These are phyloP conservation scores for Ariopsis seemanni DNA, from an alignment of 2,113 vertebrate genomes.

Conservation along the genomic window DNA sequence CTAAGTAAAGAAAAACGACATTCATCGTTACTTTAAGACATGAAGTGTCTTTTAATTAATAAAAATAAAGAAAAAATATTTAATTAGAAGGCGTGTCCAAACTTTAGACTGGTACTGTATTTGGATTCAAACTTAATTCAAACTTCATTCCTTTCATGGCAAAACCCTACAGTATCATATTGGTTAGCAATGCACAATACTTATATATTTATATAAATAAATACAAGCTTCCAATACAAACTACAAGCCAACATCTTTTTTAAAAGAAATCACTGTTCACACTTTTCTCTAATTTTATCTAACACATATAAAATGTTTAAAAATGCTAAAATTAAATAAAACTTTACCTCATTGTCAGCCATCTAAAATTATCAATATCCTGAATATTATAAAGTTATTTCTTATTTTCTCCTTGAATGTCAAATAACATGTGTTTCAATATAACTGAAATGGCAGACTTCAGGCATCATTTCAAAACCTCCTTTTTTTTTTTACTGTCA, in stretches of 20 bases:
- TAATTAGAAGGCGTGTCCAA: too few species aligned
- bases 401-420: constrained; percentile 8
- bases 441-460: constrained; percentile 21
- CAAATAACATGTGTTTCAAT: constrained; percentile 17
- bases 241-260: background rate
- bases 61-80: too few species aligned
- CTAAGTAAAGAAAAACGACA: too few species aligned
- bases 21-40: too few species aligned
- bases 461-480: constrained; percentile 15
- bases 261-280: background rate
- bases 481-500: constrained; percentile 13
- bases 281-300: background rate
- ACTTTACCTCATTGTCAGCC: background rate
- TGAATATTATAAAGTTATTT: background rate
- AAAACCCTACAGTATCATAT: background rate
- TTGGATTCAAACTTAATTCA: background rate
- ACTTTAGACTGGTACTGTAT: background rate
- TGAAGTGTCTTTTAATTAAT: too few species aligned
- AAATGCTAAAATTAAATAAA: background rate
- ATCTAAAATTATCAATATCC: background rate
- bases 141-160: background rate
- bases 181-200: background rate
- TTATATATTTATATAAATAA: background rate
- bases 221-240: background rate
- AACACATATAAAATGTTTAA: background rate